Base-by-base conservation (phyloP, 2,797 vertebrate genomes). In the Botia almorhae region DNA sequence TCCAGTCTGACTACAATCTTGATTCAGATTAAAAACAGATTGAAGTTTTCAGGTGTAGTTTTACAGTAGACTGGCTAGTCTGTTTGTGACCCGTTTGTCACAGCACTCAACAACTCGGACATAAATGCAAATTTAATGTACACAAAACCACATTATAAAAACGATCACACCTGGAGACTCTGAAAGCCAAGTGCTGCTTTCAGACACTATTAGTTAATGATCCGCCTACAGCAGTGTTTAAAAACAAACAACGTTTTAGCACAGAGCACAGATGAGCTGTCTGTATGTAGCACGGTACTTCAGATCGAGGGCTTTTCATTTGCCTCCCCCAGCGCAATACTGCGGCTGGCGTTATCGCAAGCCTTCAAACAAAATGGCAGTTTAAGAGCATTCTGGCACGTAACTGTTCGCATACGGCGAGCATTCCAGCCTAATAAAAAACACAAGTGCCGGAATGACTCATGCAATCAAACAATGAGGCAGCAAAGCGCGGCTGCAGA, bases 361-460 rank as follows among this genome's bases (percentile, higher is more conserved):
- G 19, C 29, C 81, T 69, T 70, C 7, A 86, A 74, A 83, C 69
- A 78, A 81, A 39, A 61, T 74, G 0, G 48, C 29, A 50, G 56
- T 80, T 81, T 74, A 82, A 23, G 26, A 71, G 26, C 3, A 21
- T 36, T 26, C 46, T n/a, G 63, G 56, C 71, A 69, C 43, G 14
- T 60, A 46, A 69, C 13, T 8, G 12, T 14, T 56, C 67, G 82
- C 50, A 74, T 80, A 85, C 82, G 80, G 56, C 63, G 64, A 71
- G 50, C 71, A 76, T 83, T 84, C 83, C 72, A 81, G 64, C 55
- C 26, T 67, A 60, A 55, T 78, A 60, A 67, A 79, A 64, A 78
- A 63, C 78, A 79, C 76, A 68, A 39, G n/a, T 55, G 23, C 43
- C 26, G 17, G 26, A 23, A 69, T 46, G 36, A 68, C 51, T 64